Evolutionary conservation across 2,797 vertebrate genomes (phyloP).

Genomic region (Melopsittacus undulatus): DNA sequence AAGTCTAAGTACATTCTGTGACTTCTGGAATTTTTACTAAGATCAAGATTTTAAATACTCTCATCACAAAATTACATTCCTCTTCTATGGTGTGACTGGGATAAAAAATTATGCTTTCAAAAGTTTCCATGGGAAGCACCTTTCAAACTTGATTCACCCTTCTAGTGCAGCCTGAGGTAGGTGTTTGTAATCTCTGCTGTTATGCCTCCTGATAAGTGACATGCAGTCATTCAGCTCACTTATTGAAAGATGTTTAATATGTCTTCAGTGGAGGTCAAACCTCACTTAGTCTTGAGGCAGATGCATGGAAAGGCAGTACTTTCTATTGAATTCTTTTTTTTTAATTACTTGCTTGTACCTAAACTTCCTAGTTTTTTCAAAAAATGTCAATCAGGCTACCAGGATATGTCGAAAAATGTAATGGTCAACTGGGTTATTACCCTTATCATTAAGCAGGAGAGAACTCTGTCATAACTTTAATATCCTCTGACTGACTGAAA

Average conservation of each 20-base stretch:
- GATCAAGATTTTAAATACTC: neutral
- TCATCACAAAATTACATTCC: neutral
- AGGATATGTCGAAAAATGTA: neutral
- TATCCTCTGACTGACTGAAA: neutral
- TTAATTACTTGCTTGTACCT: neutral
- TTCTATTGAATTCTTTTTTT: neutral
- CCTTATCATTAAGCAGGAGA: conserved; percentile 8
- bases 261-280: neutral
- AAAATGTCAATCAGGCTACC: neutral
- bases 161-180: neutral
- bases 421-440: neutral
- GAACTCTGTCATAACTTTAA: neutral
- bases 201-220: neutral
- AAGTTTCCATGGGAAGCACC: neutral
- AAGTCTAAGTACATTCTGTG: neutral
- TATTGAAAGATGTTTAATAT: neutral
- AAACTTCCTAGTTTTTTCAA: neutral
- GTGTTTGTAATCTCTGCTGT: neutral
- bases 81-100: neutral
- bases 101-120: neutral
- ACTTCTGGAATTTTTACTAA: neutral
- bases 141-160: neutral
- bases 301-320: neutral
- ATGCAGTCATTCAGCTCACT: neutral
- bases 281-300: neutral